Base-by-base conservation (phyloP, 2,888 invertebrate genomes). In the Leptopterna dolabrata region DNA sequence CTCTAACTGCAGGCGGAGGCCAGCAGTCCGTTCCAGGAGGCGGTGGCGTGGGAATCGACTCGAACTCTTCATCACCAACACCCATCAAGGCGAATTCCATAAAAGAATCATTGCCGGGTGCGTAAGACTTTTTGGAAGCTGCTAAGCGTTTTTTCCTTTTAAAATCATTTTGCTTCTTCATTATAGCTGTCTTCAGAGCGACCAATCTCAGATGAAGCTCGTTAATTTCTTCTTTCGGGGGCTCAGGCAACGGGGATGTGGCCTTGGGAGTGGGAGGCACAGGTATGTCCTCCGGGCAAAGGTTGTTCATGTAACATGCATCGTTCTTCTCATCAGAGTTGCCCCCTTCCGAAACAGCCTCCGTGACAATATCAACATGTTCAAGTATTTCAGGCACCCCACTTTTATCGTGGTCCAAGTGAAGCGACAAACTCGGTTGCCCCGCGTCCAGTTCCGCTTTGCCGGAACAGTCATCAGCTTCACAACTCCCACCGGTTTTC, bases 121-220 rank as follows among this genome's bases (percentile, higher is more conserved):
- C 80, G 16, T 71, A 24, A 16, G 19, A 36, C 27, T 82, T 47
- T 27, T 82, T 87, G 9, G 78, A 36, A 16, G 71, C 45, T 1
- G 63, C 47, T 29, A 81, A 19, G 3, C 51, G 76, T 78, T 86
- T 86, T 78, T 85, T 84, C 45, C 87, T 87, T 30, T 76, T 88
- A 13, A 45, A 76, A 29, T 73, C 84, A 11, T 30, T 63, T 27
- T 84, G 55, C 29, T 88, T 89, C 45, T 87, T 89, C 47, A 89
- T 43, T 41, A 88, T 83, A 9, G 89, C 89, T 3, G 88, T 89
- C 71, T 73, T 89, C n/a, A 89, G 63, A 29, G 89, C 89, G 45
- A 85, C 85, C 9, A 88, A 36, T 41, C 89, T 43, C 27, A 89
- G 63, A 41, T 86, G 41, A 14, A 88, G 70, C 36, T 88, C 88